Percentiles rank a stretch among this genome's conserved stretches.
These are phyloP conservation scores for Elegia similella DNA, from an alignment of 2,888 invertebrate genomes.

Conservation along the genomic window DNA sequence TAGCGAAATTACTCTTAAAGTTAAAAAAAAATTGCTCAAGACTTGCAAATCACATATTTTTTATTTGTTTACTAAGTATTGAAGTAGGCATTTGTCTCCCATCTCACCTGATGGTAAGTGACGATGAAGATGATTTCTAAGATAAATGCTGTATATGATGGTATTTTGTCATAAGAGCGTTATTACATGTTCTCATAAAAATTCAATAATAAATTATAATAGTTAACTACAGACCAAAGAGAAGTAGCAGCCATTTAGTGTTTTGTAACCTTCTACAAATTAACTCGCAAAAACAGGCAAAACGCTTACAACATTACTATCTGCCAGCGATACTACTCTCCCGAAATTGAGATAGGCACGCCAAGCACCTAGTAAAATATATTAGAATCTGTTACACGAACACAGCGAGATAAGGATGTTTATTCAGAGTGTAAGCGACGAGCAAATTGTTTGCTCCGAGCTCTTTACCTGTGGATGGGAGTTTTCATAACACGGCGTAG, in stretches of 20 bases:
- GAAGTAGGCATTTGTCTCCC: too few relatives aligned
- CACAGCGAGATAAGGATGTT: slow-evolving; percentile 62
- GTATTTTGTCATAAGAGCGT: too few relatives aligned
- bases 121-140: too few relatives aligned
- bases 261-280: neutral
- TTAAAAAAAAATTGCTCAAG: too few relatives aligned
- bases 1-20: too few relatives aligned
- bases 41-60: too few relatives aligned
- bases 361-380: slow-evolving; percentile 41
- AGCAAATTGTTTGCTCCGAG: slow-evolving; percentile 73
- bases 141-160: too few relatives aligned
- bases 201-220: neutral
- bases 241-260: neutral
- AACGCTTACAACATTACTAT: slow-evolving; percentile 15
- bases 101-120: too few relatives aligned
- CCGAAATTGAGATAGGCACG: slow-evolving; percentile 36
- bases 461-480: slow-evolving; percentile 64
- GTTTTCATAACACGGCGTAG: slow-evolving; percentile 71
- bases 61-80: too few relatives aligned
- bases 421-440: slow-evolving; percentile 68
- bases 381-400: slow-evolving; percentile 50
- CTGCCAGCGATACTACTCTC: slow-evolving; percentile 4
- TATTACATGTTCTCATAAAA: neutral
- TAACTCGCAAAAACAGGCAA: slow-evolving; percentile 9
- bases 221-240: neutral